phyloP scores from a whole-genome alignment of 2,888 invertebrate species.

The Netelia inedita region DNA sequence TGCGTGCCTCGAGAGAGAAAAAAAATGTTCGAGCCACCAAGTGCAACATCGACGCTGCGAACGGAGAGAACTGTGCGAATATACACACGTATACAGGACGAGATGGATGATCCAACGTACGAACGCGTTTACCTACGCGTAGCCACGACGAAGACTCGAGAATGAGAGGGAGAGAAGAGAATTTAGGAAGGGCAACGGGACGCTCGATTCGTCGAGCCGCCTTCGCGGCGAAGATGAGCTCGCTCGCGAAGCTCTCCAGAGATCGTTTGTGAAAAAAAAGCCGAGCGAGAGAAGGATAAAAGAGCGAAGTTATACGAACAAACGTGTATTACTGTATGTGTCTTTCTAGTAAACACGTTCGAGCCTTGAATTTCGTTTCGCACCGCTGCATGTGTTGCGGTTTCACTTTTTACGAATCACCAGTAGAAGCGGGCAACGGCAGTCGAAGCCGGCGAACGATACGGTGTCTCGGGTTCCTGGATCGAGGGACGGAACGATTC shows the following conservation, averaged over 20 bases:
- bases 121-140: neutral
- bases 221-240: conserved; percentile 1
- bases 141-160: too few relatives aligned
- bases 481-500: neutral
- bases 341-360: neutral
- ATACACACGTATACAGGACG: neutral
- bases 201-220: neutral
- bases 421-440: neutral
- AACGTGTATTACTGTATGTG: neutral
- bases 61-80: neutral
- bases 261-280: neutral
- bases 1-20: neutral
- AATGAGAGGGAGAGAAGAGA: neutral
- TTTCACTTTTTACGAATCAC: conserved; percentile 16
- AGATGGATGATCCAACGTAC: neutral
- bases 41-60: neutral
- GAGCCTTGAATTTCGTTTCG: conserved; percentile 15
- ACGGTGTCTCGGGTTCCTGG: neutral
- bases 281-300: neutral
- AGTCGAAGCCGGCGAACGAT: neutral
- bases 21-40: neutral
- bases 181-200: neutral
- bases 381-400: conserved; percentile 15
- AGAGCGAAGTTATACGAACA: neutral
- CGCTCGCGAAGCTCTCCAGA: neutral